Conservation (phyloP, 2,113 vertebrate species). For the Percopsis transmontana region DNA sequence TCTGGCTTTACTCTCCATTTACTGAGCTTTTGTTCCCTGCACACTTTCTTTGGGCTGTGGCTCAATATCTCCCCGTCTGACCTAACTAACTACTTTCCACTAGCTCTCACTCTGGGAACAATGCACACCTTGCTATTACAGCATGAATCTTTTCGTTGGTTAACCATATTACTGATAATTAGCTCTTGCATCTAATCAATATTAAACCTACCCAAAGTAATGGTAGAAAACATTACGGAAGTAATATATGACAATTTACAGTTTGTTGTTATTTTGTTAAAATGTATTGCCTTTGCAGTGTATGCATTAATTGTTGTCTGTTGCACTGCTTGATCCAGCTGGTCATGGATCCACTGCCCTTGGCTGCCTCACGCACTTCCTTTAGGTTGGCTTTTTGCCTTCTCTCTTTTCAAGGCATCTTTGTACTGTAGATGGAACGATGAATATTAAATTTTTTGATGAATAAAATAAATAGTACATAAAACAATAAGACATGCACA, state of each 20-base stretch:
- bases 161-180: not conserved
- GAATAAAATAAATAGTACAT: too few species aligned
- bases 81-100: not conserved
- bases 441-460: not conserved
- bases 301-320: not conserved
- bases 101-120: not conserved
- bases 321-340: constrained; percentile 11
- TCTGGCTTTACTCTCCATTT: constrained; percentile 3
- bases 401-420: constrained; percentile 23
- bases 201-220: not conserved
- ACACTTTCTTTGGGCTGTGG: not conserved
- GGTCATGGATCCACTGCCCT: constrained; percentile 15
- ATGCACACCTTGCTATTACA: not conserved
- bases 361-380: constrained; percentile 18
- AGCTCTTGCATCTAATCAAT: not conserved
- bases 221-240: not conserved
- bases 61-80: not conserved
- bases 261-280: not conserved
- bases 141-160: not conserved
- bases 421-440: constrained; percentile 5
- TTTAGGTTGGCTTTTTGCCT: constrained; percentile 13
- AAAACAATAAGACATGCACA: too few species aligned
- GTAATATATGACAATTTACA: too few species aligned
- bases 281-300: constrained; percentile 1
- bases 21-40: not conserved